A percentile compares a stretch with the other conserved stretches of the same genome.
These are phyloP conservation scores for Eilema griseolum DNA, from an alignment of 2,888 invertebrate species.

Conservation along the genomic window DNA sequence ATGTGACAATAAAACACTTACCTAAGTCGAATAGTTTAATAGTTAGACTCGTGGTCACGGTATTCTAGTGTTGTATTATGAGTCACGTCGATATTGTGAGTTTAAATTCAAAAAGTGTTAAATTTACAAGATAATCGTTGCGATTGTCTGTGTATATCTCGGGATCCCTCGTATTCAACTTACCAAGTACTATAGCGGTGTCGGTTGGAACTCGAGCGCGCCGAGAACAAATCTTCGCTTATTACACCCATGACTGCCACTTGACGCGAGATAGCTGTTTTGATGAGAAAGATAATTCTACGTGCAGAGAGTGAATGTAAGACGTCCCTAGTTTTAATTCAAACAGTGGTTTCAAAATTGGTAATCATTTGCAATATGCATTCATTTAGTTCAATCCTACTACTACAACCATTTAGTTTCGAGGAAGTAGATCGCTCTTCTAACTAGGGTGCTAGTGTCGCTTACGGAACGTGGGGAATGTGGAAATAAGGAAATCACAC, in stretches of 20 bases:
- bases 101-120: conserved; percentile 42
- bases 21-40: conserved; percentile 66
- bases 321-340: conserved; percentile 53
- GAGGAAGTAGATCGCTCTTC: conserved; percentile 67
- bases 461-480: conserved; percentile 63
- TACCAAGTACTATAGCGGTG: conserved; percentile 49
- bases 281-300: conserved; percentile 59
- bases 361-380: conserved; percentile 57
- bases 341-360: conserved; percentile 54
- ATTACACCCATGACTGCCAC: conserved; percentile 51
- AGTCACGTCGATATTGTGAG: conserved; percentile 58
- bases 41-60: conserved; percentile 60
- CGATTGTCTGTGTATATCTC: conserved; percentile 42
- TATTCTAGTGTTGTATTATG: conserved; percentile 62
- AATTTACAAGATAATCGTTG: conserved; percentile 50
- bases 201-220: conserved; percentile 38
- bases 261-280: conserved; percentile 55
- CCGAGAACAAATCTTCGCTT: conserved; percentile 55
- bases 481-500: conserved; percentile 69
- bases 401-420: conserved; percentile 57
- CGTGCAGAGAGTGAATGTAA: conserved; percentile 53
- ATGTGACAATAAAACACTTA: conserved; percentile 61
- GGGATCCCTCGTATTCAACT: conserved; percentile 46
- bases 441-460: conserved; percentile 60
- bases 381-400: conserved; percentile 54